phyloP scores from a whole-genome alignment of 2,888 invertebrate genomes.

The Tillus elongatus region DNA sequence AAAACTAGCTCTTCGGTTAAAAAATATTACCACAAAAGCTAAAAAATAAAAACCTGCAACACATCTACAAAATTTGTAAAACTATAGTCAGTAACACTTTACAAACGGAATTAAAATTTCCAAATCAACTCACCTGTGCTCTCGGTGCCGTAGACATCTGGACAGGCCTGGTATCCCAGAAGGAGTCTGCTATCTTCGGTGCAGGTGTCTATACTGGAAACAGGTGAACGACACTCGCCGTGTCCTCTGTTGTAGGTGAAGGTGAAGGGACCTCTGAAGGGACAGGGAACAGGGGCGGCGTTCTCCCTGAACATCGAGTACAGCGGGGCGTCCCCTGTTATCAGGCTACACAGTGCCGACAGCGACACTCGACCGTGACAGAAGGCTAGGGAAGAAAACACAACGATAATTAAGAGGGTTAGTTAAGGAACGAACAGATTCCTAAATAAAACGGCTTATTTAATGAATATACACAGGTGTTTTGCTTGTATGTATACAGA shows the following conservation, averaged over 20 bases:
- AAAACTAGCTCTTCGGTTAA: too few relatives aligned
- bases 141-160: constrained; percentile 82
- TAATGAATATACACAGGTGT: too few relatives aligned
- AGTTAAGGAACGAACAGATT: too few relatives aligned
- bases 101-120: too few relatives aligned
- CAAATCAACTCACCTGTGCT: constrained; percentile 73
- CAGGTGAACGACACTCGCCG: constrained; percentile 81
- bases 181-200: constrained; percentile 85
- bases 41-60: too few relatives aligned
- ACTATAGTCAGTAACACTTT: too few relatives aligned
- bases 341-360: constrained; percentile 73
- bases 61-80: too few relatives aligned
- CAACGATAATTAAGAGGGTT: not conserved
- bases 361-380: constrained; percentile 67
- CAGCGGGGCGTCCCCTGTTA: constrained; percentile 80
- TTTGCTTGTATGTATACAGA: too few relatives aligned
- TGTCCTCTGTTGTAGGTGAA: constrained; percentile 90
- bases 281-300: constrained; percentile 82
- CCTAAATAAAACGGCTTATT: too few relatives aligned
- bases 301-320: constrained; percentile 86
- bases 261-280: constrained; percentile 78
- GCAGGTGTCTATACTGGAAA: constrained; percentile 88
- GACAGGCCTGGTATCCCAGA: constrained; percentile 89
- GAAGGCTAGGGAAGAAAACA: constrained; percentile 50
- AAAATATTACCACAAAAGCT: too few relatives aligned